Evolutionary conservation across 2,888 invertebrate genomes (phyloP), one percentile per base, ranked within the genome.

Genomic region (Zygogramma bicolorata): DNA sequence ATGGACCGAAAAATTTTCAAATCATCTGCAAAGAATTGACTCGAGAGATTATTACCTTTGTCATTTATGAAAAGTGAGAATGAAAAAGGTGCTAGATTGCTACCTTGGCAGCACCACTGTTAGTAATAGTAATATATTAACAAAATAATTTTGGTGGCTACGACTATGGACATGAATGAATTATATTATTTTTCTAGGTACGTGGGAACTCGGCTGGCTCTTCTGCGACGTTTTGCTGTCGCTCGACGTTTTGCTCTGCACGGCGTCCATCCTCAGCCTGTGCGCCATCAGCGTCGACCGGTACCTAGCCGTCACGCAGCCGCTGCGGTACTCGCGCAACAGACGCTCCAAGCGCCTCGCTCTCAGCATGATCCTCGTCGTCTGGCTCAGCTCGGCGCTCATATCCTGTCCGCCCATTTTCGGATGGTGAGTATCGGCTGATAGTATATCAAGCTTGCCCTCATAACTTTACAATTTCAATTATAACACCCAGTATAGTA

Each of bases 391-490:
- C 25, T 96, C 97, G 2, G 93, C 96, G 57, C 90, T 96, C 38
- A 97, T 98, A 74, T 97, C 97, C 15, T 96, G 97, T 80, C 98
- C 98, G 0, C 97, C 97, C 2, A 93, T 98, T 88, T 91, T 97
- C 79, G 97, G 96, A 81, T 97, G 97, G 96, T 94, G 86, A 90
- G 91, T 88, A 38, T 20, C n/a, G n/a, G n/a, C n/a, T n/a, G n/a
- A n/a, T 15, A 53, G 15, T n/a, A n/a, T n/a, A n/a, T n/a, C n/a
- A n/a, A n/a, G n/a, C n/a, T n/a, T n/a, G n/a, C n/a, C n/a, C n/a
- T n/a, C n/a, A n/a, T n/a, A n/a, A n/a, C n/a, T n/a, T n/a, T n/a
- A n/a, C n/a, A n/a, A n/a, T n/a, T n/a, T n/a, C n/a, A n/a, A n/a
- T n/a, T n/a, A n/a, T n/a, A n/a, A n/a, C n/a, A n/a, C n/a, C n/a